A percentile compares a stretch with the other conserved stretches of the same genome.
Conservation (phyloP, 2,113 vertebrate species). For the Proterorhinus semilunaris region DNA sequence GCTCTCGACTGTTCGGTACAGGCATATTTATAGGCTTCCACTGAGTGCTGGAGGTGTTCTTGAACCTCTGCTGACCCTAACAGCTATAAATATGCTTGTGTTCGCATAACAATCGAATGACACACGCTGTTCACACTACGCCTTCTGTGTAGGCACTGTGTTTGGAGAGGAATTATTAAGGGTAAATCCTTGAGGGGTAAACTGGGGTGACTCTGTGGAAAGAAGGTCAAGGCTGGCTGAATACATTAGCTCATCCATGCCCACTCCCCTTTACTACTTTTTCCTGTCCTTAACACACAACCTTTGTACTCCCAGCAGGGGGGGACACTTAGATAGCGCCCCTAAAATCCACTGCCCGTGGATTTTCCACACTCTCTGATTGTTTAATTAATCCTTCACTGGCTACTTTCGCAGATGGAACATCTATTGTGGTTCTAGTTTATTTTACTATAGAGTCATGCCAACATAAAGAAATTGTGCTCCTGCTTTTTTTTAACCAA, state of each 20-base stretch:
- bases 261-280: neutral
- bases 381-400: too few relatives aligned
- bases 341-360: neutral
- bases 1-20: slow-evolving; percentile 2
- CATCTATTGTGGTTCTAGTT: too few relatives aligned
- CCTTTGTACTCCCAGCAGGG: neutral
- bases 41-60: slow-evolving; percentile 8
- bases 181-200: slow-evolving; percentile 2
- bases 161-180: slow-evolving; percentile 6
- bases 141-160: slow-evolving; percentile 7
- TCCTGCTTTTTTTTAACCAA: too few relatives aligned
- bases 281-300: neutral
- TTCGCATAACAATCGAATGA: slow-evolving; percentile 13
- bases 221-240: slow-evolving; percentile 8
- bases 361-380: neutral
- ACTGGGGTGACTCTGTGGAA: slow-evolving; percentile 7
- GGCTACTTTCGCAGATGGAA: too few relatives aligned
- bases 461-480: too few relatives aligned
- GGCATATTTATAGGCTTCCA: slow-evolving; percentile 10
- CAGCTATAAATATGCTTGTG: slow-evolving; percentile 8
- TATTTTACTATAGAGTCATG: too few relatives aligned
- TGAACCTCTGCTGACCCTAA: slow-evolving; percentile 11
- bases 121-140: slow-evolving; percentile 7
- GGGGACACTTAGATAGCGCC: neutral
- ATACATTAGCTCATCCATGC: slow-evolving; percentile 8